Evolutionary conservation across 2,888 invertebrate species (phyloP).

Genomic region (Eupithecia vulgata): DNA sequence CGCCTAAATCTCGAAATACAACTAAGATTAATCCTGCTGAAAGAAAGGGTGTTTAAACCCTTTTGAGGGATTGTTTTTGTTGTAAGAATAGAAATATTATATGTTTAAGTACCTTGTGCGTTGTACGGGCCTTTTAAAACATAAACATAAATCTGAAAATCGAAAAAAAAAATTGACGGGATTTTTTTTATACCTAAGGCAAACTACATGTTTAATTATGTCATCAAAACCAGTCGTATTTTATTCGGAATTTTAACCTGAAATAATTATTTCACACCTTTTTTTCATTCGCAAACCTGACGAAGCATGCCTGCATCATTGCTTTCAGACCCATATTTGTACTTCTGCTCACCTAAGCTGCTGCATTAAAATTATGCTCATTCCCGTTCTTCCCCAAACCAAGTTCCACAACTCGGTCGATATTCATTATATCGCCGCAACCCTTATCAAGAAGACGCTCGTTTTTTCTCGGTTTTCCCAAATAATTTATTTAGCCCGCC

Average conservation of each 20-base stretch:
- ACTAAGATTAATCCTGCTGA: slow-evolving; percentile 82
- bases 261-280: background rate
- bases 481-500: slow-evolving; percentile 84
- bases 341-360: background rate
- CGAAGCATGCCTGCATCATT: background rate
- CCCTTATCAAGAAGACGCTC: slow-evolving; percentile 83
- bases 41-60: slow-evolving; percentile 79
- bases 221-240: background rate
- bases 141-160: background rate
- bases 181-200: background rate
- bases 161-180: too few relatives aligned
- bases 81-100: slow-evolving; percentile 15
- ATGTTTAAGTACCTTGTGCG: too few relatives aligned
- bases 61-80: slow-evolving; percentile 56
- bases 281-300: background rate
- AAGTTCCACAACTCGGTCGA: slow-evolving; percentile 57
- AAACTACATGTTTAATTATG: background rate
- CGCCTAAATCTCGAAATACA: slow-evolving; percentile 83
- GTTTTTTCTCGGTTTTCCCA: slow-evolving; percentile 84
- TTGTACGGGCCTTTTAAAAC: too few relatives aligned
- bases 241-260: background rate
- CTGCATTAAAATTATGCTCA: background rate
- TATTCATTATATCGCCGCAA: slow-evolving; percentile 80
- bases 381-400: slow-evolving; percentile 2
- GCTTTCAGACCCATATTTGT: background rate